These are phyloP conservation scores for Bombus waltoni DNA, from an alignment of 1,140 invertebrate genomes.

Conservation along the genomic window DNA sequence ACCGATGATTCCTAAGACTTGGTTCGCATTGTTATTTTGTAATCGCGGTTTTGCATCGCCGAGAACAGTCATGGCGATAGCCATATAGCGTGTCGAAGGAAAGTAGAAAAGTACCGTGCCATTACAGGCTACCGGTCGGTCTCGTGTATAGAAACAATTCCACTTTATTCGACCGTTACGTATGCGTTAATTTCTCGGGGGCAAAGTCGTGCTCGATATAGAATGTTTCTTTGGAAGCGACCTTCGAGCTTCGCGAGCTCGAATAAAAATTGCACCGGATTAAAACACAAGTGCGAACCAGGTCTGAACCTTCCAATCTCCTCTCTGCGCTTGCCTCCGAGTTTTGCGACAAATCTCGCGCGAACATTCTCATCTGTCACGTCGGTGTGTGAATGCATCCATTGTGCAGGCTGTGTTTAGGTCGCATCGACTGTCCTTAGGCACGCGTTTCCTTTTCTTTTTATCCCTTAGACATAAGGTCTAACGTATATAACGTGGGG, in stretches of 20 bases:
- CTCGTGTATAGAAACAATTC: background rate
- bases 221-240: background rate
- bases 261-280: background rate
- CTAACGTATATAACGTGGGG: no score
- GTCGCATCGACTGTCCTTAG: slow-evolving; percentile 22
- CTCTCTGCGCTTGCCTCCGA: background rate
- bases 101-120: background rate
- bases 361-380: slow-evolving; percentile 13
- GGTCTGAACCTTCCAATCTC: slow-evolving; percentile 17
- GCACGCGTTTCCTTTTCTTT: background rate
- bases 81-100: background rate
- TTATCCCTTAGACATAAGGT: background rate
- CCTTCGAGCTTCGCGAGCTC: background rate
- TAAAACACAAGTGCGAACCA: slow-evolving; percentile 1
- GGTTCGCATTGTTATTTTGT: background rate
- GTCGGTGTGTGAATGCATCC: slow-evolving; percentile 25
- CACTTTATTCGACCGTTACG: background rate
- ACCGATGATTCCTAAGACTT: background rate
- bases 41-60: background rate
- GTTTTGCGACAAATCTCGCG: background rate
- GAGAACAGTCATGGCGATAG: no score
- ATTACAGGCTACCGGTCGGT: background rate
- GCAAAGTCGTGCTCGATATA: background rate
- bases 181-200: background rate
- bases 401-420: slow-evolving; percentile 35